Conservation (phyloP, 2,797 vertebrate species). For the Tachyglossus aculeatus region DNA sequence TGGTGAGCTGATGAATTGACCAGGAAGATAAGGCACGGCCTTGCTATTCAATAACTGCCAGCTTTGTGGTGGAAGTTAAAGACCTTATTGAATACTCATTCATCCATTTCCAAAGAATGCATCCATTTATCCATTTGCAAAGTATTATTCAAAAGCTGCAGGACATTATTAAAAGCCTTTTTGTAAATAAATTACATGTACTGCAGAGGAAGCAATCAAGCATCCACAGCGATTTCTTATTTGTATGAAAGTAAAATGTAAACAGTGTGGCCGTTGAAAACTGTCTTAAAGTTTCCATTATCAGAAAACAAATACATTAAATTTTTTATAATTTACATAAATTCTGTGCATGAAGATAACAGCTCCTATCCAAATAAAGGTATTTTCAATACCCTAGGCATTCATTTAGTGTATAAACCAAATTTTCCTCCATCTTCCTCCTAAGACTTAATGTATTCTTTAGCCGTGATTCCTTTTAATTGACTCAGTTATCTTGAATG, state of each 20-base stretch:
- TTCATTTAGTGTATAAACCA: not conserved
- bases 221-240: conserved; percentile 60
- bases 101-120: conserved; percentile 48
- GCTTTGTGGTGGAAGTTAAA: conserved; percentile 38
- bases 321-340: conserved; percentile 61
- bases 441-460: not conserved
- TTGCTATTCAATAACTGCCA: conserved; percentile 34
- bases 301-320: conserved; percentile 67
- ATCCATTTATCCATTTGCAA: conserved; percentile 57
- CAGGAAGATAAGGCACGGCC: conserved; percentile 68
- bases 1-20: conserved; percentile 55
- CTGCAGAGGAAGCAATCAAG: conserved; percentile 54
- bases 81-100: conserved; percentile 48
- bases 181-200: conserved; percentile 55
- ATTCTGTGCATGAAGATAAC: conserved; percentile 40
- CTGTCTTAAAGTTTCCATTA: conserved; percentile 34
- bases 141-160: conserved; percentile 50
- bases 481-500: not conserved
- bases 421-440: not conserved
- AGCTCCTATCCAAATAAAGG: conserved; percentile 25
- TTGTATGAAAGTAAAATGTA: conserved; percentile 53
- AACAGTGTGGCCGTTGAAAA: conserved; percentile 35
- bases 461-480: not conserved
- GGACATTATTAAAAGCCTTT: conserved; percentile 63
- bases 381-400: not conserved